A percentile compares a stretch with the other conserved stretches of the same genome.
Evolutionary conservation across 2,888 invertebrate genomes (phyloP).

Genomic region (Nezara viridula): DNA sequence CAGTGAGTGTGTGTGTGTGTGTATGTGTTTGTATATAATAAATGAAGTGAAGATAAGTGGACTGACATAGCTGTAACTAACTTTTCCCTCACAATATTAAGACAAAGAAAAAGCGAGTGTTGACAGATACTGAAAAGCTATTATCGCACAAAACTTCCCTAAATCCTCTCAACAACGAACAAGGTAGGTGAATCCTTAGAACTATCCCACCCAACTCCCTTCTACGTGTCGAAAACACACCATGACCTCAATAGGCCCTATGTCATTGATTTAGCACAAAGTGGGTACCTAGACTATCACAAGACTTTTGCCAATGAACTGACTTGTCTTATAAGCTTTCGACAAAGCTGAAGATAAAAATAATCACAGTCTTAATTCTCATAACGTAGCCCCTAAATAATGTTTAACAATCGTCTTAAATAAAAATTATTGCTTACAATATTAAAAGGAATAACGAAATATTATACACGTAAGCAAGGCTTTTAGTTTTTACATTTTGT

Average conservation of each 20-base stretch:
- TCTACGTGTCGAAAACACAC: constrained; percentile 11
- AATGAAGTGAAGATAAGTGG: neutral
- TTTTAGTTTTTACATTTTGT: no score
- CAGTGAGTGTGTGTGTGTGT: no score
- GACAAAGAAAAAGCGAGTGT: constrained; percentile 5
- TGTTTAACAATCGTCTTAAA: no score
- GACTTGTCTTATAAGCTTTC: neutral
- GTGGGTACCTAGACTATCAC: neutral
- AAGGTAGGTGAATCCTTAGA: constrained; percentile 12
- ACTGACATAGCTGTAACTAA: neutral
- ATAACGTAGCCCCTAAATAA: no score
- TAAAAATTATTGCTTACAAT: no score
- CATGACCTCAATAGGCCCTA: constrained; percentile 10
- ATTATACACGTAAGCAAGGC: no score
- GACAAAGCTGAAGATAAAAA: neutral
- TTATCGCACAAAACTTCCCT: neutral
- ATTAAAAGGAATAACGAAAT: no score
- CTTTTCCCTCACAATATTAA: neutral
- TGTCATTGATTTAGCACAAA: constrained; percentile 7
- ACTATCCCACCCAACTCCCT: neutral
- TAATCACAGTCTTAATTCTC: no score
- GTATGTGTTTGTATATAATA: no score
- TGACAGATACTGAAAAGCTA: constrained; percentile 6
- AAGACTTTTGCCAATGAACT: neutral
- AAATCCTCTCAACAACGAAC: constrained; percentile 10